Evolutionary conservation across 2,888 invertebrate species (phyloP), one percentile per base, ranked within the genome.

Genomic region (Orthosia incerta): DNA sequence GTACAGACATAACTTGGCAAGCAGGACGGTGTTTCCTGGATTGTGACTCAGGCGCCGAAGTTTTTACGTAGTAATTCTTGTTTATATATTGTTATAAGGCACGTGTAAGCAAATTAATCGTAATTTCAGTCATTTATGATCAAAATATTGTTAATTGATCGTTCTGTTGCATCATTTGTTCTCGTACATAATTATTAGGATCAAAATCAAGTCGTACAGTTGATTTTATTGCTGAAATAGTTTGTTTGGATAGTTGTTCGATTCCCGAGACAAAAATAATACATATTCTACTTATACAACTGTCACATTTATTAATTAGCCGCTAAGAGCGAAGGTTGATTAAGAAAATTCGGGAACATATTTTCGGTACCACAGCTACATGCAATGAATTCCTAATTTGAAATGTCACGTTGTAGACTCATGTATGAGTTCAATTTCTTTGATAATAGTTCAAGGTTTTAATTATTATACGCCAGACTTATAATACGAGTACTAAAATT

Each of bases 21-120:
- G 78, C 77, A 60, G 15, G 70, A 76, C 89, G 91, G 93, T 93
- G 93, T 93, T 94, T 94, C 93, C 94, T 94, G 91, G 86, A 89
- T 83, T 57, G 67, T 94, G 94, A 94, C 81, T 94, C 93, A 94
- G 57, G 13, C 31, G 31, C 23, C 59, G 18, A 63, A 63, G n/a
- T 64, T 68, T 74, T 74, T 59, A 59, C 63, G 31, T 72, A 76
- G n/a, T 70, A 31, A 76, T 53, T 70, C 64, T 15, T 56, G 39
- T 51, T 39, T 39, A 31, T 64, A 5, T 79, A 71, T 79, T 76
- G 75, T 71, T 63, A 76, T 67, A 71, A 55, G 59, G 20, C 61
- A 13, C 48, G 50, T 59, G 64, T 53, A 51, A 71, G 16, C 13
- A 16, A 13, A 13, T 15, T 7, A 39, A 45, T 39, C n/a, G 13